These are phyloP conservation scores for Lichenostomus cassidix DNA, from an alignment of 2,113 vertebrate species.

Conservation along the genomic window DNA sequence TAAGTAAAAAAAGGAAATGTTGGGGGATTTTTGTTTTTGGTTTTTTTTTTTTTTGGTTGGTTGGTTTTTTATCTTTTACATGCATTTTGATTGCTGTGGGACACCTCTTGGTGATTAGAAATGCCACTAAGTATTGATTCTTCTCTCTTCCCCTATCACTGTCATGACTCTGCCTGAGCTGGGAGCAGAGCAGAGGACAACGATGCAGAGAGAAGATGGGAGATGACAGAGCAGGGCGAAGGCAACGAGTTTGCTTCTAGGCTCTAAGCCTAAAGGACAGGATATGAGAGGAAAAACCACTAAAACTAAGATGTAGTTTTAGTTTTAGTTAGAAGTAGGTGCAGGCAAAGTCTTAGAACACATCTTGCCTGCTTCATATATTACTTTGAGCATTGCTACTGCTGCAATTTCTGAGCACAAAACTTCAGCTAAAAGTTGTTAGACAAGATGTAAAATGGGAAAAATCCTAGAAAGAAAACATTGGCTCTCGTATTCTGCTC, in stretches of 20 bases:
- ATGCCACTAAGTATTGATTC: background rate
- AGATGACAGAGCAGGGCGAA: background rate
- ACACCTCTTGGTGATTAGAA: background rate
- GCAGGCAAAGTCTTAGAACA: background rate
- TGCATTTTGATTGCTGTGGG: background rate
- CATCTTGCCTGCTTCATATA: background rate
- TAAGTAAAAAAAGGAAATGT: background rate
- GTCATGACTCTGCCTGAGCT: background rate
- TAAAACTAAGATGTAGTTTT: background rate
- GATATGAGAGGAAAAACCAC: background rate
- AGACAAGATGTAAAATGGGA: background rate
- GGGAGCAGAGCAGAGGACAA: background rate
- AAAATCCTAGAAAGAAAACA: conserved; percentile 1
- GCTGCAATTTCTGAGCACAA: background rate
- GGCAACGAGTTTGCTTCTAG: background rate
- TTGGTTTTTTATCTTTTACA: background rate
- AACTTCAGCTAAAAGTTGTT: background rate
- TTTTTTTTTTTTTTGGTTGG: background rate
- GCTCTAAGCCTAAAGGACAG: background rate
- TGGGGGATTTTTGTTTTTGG: too few relatives aligned
- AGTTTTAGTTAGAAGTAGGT: background rate
- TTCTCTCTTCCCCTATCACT: background rate
- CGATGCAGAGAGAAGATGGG: background rate
- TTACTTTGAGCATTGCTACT: background rate
- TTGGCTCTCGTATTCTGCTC: background rate